Conservation (phyloP, 2,113 vertebrate genomes). For the Callocephalon fimbriatum region DNA sequence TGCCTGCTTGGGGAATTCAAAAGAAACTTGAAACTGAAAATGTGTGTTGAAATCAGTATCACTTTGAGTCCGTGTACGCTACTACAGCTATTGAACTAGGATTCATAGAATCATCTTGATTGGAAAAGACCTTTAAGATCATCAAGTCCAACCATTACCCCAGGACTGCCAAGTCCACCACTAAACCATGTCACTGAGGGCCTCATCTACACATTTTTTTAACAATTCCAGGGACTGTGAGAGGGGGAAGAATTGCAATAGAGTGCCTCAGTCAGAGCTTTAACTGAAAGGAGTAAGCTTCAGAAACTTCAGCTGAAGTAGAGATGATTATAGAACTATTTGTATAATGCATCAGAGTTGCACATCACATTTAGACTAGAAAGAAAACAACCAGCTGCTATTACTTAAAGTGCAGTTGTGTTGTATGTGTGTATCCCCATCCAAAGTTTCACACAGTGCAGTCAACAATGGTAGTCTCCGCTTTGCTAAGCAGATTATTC, state of each 20-base stretch:
- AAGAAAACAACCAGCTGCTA: background rate
- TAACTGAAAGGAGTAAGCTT: background rate
- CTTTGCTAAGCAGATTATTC: background rate
- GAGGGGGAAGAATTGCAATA: background rate
- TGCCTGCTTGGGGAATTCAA: background rate
- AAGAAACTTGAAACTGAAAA: background rate
- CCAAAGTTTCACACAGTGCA: background rate
- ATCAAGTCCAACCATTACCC: no score
- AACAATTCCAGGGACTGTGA: background rate
- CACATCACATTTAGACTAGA: background rate
- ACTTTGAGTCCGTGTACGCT: background rate
- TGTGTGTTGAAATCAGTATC: background rate
- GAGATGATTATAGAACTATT: background rate
- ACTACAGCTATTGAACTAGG: background rate
- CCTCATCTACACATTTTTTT: background rate
- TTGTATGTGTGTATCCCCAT: background rate
- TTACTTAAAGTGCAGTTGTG: background rate
- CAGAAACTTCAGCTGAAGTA: background rate
- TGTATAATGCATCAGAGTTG: background rate
- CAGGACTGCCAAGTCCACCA: background rate
- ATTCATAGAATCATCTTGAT: background rate
- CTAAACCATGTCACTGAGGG: background rate
- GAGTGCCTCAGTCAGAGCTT: background rate
- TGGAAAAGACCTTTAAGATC: no score
- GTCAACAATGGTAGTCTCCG: background rate